Base-by-base conservation (phyloP, 2,113 vertebrate species). In the Spea bombifrons region DNA sequence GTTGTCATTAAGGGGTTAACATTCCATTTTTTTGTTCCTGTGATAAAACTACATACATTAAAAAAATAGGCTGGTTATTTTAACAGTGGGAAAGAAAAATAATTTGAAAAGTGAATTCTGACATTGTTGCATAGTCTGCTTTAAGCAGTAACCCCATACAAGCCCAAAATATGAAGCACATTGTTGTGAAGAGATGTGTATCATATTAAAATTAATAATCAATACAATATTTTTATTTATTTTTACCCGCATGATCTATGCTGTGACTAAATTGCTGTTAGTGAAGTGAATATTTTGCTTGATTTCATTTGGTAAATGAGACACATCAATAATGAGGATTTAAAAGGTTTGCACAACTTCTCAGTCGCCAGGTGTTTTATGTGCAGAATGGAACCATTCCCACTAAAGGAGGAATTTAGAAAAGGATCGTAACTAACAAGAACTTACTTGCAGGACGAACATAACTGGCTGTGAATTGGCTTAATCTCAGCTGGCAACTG, bases 401-500 rank as follows among this genome's bases (percentile, higher is more conserved):
- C 84, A 78, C 81, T 84, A n/a, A 70, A 65, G 79, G 80, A 84
- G 76, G 83, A 75, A 79, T 68, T 75, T 75, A 82, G 79, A 72
- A 80, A 71, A 71, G 48, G 76, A 79, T 46, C 46, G 72, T 52
- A 84, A 82, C 76, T 86, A 78, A 83, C 81, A 85, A 72, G 83
- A 83, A 84, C 80, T 80, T 81, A 87, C 85, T 87, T 90, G 84
- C 83, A 90, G 85, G 80, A 82, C 83, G 86, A 82, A 85, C 69
- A 50, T 84, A 75, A 88, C 93, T 88, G 87, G 95, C 95, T 96
- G 92, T 93, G 93, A 91, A 88, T 92, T 96, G 96, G 96, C 92
- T 91, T 97, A 98, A 98, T 98, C 96, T 98, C 96, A 98, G 96
- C 96, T 98, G 96, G 96, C 96, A 98, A 98, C 96, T 98, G 96